Evolutionary conservation across 2,888 invertebrate genomes (phyloP).

Genomic region (Agriotes lineatus): DNA sequence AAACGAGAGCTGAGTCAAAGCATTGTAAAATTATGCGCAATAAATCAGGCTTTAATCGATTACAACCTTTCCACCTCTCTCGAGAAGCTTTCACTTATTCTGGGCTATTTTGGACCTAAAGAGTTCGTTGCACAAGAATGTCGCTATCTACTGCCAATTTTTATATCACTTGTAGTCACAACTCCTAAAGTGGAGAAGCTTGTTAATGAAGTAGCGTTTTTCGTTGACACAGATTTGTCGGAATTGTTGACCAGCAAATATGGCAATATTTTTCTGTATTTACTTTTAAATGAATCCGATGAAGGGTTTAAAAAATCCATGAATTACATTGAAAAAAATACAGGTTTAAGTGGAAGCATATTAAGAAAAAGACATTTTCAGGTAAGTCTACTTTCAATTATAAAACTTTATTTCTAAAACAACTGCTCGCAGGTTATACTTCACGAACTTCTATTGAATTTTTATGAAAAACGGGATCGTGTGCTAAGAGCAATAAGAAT

Average conservation of each 20-base stretch:
- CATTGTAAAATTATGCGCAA: slow-evolving; percentile 71
- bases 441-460: slow-evolving; percentile 75
- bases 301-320: slow-evolving; percentile 73
- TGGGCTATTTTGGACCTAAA: slow-evolving; percentile 77
- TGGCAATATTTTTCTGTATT: slow-evolving; percentile 78
- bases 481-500: slow-evolving; percentile 72
- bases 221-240: slow-evolving; percentile 71
- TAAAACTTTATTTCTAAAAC: no score
- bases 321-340: slow-evolving; percentile 72
- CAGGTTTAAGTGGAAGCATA: slow-evolving; percentile 69
- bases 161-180: slow-evolving; percentile 72
- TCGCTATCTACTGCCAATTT: slow-evolving; percentile 75
- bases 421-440: slow-evolving; percentile 72
- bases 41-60: slow-evolving; percentile 70
- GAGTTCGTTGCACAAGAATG: slow-evolving; percentile 79
- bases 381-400: no score
- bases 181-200: slow-evolving; percentile 72
- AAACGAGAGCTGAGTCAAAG: slow-evolving; percentile 72
- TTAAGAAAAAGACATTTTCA: slow-evolving; percentile 76
- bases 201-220: slow-evolving; percentile 73
- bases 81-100: slow-evolving; percentile 73
- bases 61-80: slow-evolving; percentile 72
- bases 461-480: slow-evolving; percentile 73
- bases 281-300: slow-evolving; percentile 74
- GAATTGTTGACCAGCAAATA: slow-evolving; percentile 76